Evolutionary conservation across 2,113 vertebrate genomes (phyloP).

Genomic region (Sceloporus tristichus): DNA sequence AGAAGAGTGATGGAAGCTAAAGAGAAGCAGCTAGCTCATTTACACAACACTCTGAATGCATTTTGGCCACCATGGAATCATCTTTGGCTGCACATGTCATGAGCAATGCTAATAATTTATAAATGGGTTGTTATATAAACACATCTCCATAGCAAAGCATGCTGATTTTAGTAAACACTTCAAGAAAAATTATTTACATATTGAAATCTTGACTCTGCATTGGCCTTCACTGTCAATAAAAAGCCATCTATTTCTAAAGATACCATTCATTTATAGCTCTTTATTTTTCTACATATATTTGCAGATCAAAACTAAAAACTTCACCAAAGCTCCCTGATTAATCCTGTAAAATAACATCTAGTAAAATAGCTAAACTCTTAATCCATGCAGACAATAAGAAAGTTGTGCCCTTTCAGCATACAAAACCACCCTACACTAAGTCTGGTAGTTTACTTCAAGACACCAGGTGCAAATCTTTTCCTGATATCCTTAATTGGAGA

Average conservation of each 20-base stretch:
- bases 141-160: not conserved
- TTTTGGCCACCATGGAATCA: not conserved
- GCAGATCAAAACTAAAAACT: conserved; percentile 21
- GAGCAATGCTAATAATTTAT: not conserved
- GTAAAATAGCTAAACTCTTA: not conserved
- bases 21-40: not conserved
- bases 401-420: not conserved
- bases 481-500: not conserved
- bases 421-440: not conserved
- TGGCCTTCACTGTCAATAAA: not conserved
- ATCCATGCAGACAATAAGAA: not conserved
- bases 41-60: not conserved
- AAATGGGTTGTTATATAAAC: conserved; percentile 18
- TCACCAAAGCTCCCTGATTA: not conserved
- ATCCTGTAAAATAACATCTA: not conserved
- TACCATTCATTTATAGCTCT: not conserved
- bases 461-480: not conserved
- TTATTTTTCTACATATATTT: not conserved
- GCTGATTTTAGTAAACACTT: conserved; percentile 5
- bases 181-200: not conserved
- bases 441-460: not conserved
- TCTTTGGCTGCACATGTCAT: conserved; percentile 6
- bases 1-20: not conserved
- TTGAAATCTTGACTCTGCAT: not conserved
- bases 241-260: not conserved